phyloP scores from a whole-genome alignment of 2,797 vertebrate genomes.

The Kryptolebias ocellatus region DNA sequence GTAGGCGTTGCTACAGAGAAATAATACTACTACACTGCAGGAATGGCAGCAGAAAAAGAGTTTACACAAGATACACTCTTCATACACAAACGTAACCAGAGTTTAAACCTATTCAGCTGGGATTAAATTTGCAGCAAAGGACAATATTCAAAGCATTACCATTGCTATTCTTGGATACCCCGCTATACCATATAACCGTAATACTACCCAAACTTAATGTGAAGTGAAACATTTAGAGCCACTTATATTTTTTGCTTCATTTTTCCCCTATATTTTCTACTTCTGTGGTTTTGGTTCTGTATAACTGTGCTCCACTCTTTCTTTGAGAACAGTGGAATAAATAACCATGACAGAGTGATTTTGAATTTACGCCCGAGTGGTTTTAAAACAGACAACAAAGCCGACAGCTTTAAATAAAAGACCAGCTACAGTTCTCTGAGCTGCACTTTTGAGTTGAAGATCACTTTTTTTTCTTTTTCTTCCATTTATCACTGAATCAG shows the following conservation, averaged over 20 bases:
- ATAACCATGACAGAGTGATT: slow-evolving; percentile 28
- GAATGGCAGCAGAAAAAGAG: too few relatives aligned
- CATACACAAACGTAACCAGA: too few relatives aligned
- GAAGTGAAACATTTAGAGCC: not conserved
- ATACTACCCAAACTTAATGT: too few relatives aligned
- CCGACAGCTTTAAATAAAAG: slow-evolving; percentile 46
- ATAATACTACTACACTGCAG: too few relatives aligned
- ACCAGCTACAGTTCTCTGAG: slow-evolving; percentile 41
- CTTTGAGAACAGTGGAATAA: slow-evolving; percentile 24
- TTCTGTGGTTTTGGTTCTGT: not conserved
- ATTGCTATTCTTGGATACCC: too few relatives aligned
- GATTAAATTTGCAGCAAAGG: too few relatives aligned
- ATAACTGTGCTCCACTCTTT: slow-evolving; percentile 1
- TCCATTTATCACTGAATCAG: slow-evolving; percentile 30
- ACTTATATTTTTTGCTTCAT: not conserved
- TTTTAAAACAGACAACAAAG: slow-evolving; percentile 48
- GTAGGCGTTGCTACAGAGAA: too few relatives aligned
- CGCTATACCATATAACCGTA: too few relatives aligned
- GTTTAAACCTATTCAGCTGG: too few relatives aligned
- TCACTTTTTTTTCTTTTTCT: slow-evolving; percentile 4
- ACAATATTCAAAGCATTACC: too few relatives aligned
- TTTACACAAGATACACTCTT: too few relatives aligned
- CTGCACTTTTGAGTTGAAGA: slow-evolving; percentile 31
- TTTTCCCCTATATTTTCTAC: slow-evolving; percentile 1
- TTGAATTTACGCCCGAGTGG: slow-evolving; percentile 36